Evolutionary conservation across 2,888 invertebrate species (phyloP).

Genomic region (Abrostola triplasia): DNA sequence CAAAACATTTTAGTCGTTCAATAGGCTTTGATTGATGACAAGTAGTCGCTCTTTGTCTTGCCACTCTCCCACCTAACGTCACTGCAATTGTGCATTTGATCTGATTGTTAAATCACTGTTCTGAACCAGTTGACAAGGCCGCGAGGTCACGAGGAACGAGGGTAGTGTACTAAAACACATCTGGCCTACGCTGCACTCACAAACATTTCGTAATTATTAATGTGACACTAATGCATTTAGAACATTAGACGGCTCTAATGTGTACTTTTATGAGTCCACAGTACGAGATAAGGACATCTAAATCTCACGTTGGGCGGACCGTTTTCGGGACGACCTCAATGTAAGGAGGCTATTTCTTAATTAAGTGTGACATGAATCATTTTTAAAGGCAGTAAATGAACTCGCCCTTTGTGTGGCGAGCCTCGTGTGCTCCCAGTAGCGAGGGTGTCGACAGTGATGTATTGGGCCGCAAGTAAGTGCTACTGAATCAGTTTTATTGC

Average conservation of each 20-base stretch:
- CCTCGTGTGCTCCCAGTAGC: constrained; percentile 21
- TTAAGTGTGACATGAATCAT: constrained; percentile 61
- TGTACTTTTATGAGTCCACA: constrained; percentile 78
- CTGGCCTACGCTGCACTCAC: constrained; percentile 62
- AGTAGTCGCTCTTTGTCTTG: background rate
- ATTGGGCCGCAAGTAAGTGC: constrained; percentile 42
- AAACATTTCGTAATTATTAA: constrained; percentile 79
- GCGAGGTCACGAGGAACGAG: constrained; percentile 37
- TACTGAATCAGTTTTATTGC: constrained; percentile 58
- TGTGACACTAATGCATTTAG: constrained; percentile 81
- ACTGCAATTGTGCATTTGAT: constrained; percentile 16
- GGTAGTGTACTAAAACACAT: constrained; percentile 51
- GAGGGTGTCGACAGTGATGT: constrained; percentile 53
- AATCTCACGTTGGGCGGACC: constrained; percentile 63
- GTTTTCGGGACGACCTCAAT: constrained; percentile 47
- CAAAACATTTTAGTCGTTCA: background rate
- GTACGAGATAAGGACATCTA: constrained; percentile 71
- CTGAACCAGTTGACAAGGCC: constrained; percentile 38
- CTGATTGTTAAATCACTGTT: constrained; percentile 31
- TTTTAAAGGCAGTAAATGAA: constrained; percentile 47
- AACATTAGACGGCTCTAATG: constrained; percentile 82
- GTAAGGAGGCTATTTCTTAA: constrained; percentile 64
- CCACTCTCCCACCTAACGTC: background rate
- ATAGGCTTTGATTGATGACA: constrained; percentile 3
- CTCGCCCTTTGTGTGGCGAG: constrained; percentile 41